These are phyloP conservation scores for Cavia porcellus DNA, from an alignment of 2,113 vertebrate genomes.

Conservation along the genomic window DNA sequence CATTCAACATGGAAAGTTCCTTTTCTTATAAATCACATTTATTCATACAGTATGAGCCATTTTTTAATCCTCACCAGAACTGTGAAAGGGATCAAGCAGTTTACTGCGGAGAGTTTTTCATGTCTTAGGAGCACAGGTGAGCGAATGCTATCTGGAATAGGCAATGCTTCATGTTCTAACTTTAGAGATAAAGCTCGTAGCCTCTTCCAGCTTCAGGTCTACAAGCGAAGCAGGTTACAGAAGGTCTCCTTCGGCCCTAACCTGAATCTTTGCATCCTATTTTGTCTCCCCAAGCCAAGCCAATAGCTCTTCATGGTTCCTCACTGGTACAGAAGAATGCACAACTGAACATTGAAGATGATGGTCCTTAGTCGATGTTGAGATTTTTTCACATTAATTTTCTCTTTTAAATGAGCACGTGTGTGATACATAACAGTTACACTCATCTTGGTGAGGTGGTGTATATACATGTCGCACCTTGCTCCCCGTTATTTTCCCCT, in stretches of 20 bases:
- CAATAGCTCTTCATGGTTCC: not conserved
- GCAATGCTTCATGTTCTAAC: not conserved
- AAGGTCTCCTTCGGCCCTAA: not conserved
- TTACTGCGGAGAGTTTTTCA: not conserved
- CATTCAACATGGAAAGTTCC: not conserved
- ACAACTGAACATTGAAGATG: not conserved
- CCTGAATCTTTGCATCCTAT: not conserved
- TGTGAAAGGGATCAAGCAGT: not conserved
- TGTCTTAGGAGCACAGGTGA: slow-evolving; percentile 10
- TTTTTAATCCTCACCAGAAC: not conserved
- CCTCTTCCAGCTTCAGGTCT: not conserved
- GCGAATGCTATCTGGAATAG: not conserved
- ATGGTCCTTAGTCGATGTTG: not conserved
- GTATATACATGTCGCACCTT: not conserved
- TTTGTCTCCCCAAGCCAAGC: not conserved
- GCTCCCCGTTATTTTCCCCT: not conserved
- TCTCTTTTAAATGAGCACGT: not conserved
- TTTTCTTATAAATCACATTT: not conserved
- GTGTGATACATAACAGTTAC: not conserved
- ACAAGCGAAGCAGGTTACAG: not conserved
- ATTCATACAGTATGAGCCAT: not conserved
- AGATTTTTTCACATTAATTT: not conserved
- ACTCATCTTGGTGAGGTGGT: not conserved
- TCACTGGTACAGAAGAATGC: not conserved
- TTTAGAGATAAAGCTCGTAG: not conserved